Percentiles rank a stretch among this genome's conserved stretches.
Evolutionary conservation across 2,888 invertebrate genomes (phyloP).

Genomic region (Lasioglossum pauxillum): DNA sequence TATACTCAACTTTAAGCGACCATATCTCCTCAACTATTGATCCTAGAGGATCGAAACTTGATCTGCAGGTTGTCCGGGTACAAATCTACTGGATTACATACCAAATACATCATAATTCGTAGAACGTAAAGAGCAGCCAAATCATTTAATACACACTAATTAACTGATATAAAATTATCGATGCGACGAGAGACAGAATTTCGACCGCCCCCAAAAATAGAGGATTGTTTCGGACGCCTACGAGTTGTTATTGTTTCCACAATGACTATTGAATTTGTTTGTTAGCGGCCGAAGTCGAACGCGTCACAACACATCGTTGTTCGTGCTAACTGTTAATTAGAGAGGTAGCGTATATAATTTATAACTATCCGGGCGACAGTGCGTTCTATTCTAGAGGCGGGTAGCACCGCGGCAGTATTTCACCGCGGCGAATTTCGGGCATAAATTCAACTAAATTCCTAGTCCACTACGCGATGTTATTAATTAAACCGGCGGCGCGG

Average conservation of each 20-base stretch:
- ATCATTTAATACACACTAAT: no score
- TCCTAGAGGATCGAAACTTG: no score
- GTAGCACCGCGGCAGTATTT: not conserved
- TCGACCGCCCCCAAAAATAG: not conserved
- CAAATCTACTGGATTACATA: no score
- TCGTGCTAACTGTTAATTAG: slow-evolving; percentile 49
- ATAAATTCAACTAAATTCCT: slow-evolving; percentile 53
- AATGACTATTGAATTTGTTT: not conserved
- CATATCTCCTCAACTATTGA: no score
- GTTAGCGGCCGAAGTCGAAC: slow-evolving; percentile 31
- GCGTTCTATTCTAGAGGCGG: slow-evolving; percentile 15
- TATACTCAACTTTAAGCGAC: no score
- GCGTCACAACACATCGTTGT: slow-evolving; percentile 11
- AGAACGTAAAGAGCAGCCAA: no score
- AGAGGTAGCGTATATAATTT: slow-evolving; percentile 33
- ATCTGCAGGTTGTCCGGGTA: no score
- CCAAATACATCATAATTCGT: no score
- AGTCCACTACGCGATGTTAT: slow-evolving; percentile 37
- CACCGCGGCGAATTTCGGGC: slow-evolving; percentile 38
- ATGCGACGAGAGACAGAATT: not conserved
- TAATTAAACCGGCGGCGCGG: slow-evolving; percentile 45
- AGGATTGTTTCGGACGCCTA: not conserved
- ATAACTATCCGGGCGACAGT: slow-evolving; percentile 25
- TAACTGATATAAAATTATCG: no score
- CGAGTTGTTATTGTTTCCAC: not conserved